phyloP scores from a whole-genome alignment of 2,113 vertebrate species.

The Xerus inauris region DNA sequence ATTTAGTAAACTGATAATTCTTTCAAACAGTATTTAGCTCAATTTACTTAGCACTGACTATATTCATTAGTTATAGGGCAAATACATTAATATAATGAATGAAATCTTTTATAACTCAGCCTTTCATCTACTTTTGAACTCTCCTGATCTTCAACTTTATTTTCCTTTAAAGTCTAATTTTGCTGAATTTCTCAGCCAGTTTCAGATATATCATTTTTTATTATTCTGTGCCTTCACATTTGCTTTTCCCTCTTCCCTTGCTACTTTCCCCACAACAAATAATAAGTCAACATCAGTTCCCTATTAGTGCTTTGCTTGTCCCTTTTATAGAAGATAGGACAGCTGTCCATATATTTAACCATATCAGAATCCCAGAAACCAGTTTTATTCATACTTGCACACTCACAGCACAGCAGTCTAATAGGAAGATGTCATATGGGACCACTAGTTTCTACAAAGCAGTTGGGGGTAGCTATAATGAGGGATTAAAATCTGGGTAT shows the following conservation, averaged over 20 bases:
- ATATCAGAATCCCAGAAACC: background rate
- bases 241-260: background rate
- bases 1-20: background rate
- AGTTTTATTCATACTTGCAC: background rate
- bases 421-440: background rate
- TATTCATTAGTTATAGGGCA: background rate
- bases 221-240: background rate
- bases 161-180: background rate
- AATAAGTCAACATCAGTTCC: background rate
- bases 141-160: background rate
- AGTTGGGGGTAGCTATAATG: background rate
- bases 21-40: background rate
- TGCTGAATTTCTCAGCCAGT: background rate
- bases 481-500: background rate
- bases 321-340: background rate
- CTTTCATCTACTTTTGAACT: background rate
- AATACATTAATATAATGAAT: background rate
- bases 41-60: background rate
- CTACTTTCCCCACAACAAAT: background rate
- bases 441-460: background rate
- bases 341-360: background rate
- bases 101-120: background rate
- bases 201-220: background rate
- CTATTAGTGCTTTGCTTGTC: background rate
- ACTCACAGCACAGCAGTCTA: background rate